Evolutionary conservation across 2,888 invertebrate genomes (phyloP).

Genomic region (Lasius platythorax): DNA sequence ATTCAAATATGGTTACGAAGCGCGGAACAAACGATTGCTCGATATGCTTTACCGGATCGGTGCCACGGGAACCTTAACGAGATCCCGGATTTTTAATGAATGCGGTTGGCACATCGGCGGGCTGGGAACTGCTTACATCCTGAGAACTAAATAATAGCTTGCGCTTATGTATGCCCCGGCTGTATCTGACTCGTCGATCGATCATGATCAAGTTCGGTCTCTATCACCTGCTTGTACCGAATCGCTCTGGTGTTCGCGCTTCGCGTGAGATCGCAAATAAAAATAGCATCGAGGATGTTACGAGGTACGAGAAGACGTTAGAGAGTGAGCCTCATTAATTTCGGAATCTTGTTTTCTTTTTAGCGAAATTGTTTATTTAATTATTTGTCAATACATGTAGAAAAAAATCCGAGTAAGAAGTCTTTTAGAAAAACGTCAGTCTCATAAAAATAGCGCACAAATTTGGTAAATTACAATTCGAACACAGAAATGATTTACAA

Average conservation of each 20-base stretch:
- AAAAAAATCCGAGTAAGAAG: no score
- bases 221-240: constrained; percentile 51
- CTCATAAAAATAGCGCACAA: no score
- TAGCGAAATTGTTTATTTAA: not conserved
- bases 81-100: constrained; percentile 80
- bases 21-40: constrained; percentile 67
- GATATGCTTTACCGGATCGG: constrained; percentile 71
- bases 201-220: constrained; percentile 71
- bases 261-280: constrained; percentile 34
- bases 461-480: no score
- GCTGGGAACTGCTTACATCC: constrained; percentile 79
- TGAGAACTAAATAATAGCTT: constrained; percentile 81
- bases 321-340: not conserved
- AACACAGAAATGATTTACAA: no score
- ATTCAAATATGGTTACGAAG: constrained; percentile 59
- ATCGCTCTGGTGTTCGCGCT: constrained; percentile 34
- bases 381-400: no score
- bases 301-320: not conserved
- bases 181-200: constrained; percentile 71
- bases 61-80: constrained; percentile 72
- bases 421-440: no score
- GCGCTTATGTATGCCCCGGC: constrained; percentile 67
- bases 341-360: not conserved
- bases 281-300: not conserved
- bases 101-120: constrained; percentile 77